Base-by-base conservation (phyloP, 53 echinoderm and acorn worm species). In the Henricia sp. region DNA sequence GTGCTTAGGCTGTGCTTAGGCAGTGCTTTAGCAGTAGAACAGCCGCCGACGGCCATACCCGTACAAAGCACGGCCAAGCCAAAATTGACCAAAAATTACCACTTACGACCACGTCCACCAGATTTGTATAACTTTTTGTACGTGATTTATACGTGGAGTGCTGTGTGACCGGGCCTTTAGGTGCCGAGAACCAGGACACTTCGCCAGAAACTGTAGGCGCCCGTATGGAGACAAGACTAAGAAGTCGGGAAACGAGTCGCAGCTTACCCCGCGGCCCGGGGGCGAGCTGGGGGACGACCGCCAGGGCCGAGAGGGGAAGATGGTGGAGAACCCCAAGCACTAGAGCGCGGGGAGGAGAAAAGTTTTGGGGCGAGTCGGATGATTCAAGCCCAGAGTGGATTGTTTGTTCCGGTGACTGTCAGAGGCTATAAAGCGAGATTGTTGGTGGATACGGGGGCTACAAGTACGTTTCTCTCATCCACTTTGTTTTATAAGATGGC, bases 361-460 rank as follows among this genome's bases (percentile, higher is more conserved):
- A 66, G 29, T 30, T 60, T 30, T 5, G 3, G 62, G 62, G 28
- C 16, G 16, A 35, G 35, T 36, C 27, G 26, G 16, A 30, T 16
- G 16, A 24, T 26, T 6, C 32, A 29, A 6, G 62, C 62, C 62
- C 62, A 60, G 5, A 66, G 37, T 66, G 72, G 72, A 33, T 52
- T 72, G 37, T 88, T 70, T 69, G 71, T 91, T 0, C 74, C 66
- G 13, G 91, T 64, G 17, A 56, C 14, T 9, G 35, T 91, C 6
- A n/a, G 67, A 21, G 82, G 65, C 20, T 66, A 52, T 27, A 37
- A 74, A 32, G 67, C 67, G 21, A 65, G 48, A 0, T 50, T 84
- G 50, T 53, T 88, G 33, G 33, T 91, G 11, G 91, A 91, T 41
- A 88, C 90, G 19, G 90, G 90, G 83, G 74, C 72, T 14, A 86